A percentile compares a stretch with the other conserved stretches of the same genome.
These are phyloP conservation scores for Muraenolepis orangiensis DNA, from an alignment of 2,797 vertebrate genomes.

Conservation along the genomic window DNA sequence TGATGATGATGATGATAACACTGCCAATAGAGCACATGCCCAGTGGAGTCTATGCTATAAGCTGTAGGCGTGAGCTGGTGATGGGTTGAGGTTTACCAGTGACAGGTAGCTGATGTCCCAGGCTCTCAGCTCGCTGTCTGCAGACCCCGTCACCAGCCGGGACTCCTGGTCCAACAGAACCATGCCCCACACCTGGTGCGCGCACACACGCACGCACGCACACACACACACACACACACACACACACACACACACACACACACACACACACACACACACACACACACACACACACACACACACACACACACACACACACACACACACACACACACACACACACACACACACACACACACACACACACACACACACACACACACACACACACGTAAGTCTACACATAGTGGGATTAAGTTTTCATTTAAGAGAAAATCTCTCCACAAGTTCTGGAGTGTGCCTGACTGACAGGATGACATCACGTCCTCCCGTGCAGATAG, in stretches of 20 bases:
- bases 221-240: background rate
- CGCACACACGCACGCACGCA: background rate
- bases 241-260: conserved; percentile 13
- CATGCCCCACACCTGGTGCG: conserved; percentile 88
- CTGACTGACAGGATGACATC: background rate
- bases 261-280: conserved; percentile 12
- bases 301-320: background rate
- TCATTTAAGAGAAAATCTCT: background rate
- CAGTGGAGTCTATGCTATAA: background rate
- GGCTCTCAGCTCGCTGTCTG: conserved; percentile 92
- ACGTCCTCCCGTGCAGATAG: background rate
- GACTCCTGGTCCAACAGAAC: conserved; percentile 81
- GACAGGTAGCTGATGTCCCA: conserved; percentile 85
- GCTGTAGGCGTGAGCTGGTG: background rate
- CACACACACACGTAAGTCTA: background rate
- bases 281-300: background rate
- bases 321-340: no score
- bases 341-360: no score
- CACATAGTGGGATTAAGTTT: background rate
- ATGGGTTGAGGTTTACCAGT: conserved; percentile 74
- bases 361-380: no score
- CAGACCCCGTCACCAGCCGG: conserved; percentile 86
- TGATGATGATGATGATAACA: no score
- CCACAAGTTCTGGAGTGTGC: background rate
- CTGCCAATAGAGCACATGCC: background rate